Conservation (phyloP, 2,113 vertebrate species). For the Labeo rohita region DNA sequence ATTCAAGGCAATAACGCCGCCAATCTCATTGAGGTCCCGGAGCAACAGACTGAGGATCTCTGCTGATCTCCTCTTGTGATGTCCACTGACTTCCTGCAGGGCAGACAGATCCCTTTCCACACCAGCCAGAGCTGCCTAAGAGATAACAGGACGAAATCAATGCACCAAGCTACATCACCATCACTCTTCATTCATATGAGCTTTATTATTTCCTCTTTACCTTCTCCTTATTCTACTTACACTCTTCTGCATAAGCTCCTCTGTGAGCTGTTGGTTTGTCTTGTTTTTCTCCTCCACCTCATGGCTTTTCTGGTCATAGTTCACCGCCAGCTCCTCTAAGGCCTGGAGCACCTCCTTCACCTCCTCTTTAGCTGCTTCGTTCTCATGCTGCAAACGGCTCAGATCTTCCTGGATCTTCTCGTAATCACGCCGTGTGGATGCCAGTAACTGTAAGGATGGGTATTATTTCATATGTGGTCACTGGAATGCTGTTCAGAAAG, state of each 20-base stretch:
- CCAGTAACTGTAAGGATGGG: conserved; percentile 77
- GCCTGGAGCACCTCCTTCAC: conserved; percentile 91
- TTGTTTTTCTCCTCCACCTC: conserved; percentile 85
- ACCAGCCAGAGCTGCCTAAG: conserved; percentile 73
- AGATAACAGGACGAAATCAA: conserved; percentile 17
- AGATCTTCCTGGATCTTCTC: conserved; percentile 89
- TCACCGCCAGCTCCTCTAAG: conserved; percentile 87
- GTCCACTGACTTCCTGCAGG: conserved; percentile 85
- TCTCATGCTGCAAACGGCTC: conserved; percentile 85
- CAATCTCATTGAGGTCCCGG: conserved; percentile 88
- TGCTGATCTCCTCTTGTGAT: conserved; percentile 85
- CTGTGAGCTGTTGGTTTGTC: conserved; percentile 82
- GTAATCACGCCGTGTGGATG: conserved; percentile 85
- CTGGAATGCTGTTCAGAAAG: neutral
- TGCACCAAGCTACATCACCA: neutral
- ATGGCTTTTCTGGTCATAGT: conserved; percentile 90
- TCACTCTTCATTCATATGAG: neutral
- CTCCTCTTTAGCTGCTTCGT: conserved; percentile 86
- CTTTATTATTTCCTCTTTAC: neutral
- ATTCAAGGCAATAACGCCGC: conserved; percentile 85
- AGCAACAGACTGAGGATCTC: conserved; percentile 86
- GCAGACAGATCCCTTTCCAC: conserved; percentile 83
- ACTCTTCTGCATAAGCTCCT: conserved; percentile 86
- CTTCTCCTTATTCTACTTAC: conserved; percentile 53
- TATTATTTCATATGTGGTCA: neutral